A percentile compares a stretch with the other conserved stretches of the same genome.
Conservation (phyloP, 2,113 vertebrate genomes). For the Agelaius tricolor region DNA sequence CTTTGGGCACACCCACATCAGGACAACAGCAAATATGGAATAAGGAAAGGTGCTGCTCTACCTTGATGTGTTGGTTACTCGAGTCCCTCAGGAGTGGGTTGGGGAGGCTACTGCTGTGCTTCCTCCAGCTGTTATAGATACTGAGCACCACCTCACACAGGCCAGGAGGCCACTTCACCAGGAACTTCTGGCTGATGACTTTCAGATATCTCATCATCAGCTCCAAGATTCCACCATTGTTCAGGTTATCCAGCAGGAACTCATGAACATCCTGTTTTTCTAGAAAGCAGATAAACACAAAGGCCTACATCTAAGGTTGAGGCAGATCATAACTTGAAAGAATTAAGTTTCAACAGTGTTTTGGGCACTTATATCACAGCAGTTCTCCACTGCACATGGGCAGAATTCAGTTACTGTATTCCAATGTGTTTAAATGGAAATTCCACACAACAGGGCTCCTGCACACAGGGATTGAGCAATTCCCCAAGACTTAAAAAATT, state of each 20-base stretch:
- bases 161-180: constrained; percentile 88
- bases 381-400: background rate
- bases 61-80: constrained; percentile 87
- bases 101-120: constrained; percentile 90
- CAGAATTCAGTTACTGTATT: background rate
- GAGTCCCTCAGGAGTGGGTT: constrained; percentile 92
- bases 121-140: constrained; percentile 89
- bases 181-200: constrained; percentile 87
- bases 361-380: background rate
- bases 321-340: background rate
- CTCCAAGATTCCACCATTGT: constrained; percentile 91
- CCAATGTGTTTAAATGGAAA: background rate
- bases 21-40: background rate
- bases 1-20: background rate
- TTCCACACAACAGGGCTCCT: background rate
- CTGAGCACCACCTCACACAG: constrained; percentile 86
- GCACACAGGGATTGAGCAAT: background rate
- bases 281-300: constrained; percentile 51
- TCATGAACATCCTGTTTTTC: constrained; percentile 91
- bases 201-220: constrained; percentile 94
- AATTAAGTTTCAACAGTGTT: background rate
- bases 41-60: constrained; percentile 33
- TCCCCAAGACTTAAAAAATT: background rate
- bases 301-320: background rate
- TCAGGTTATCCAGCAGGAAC: constrained; percentile 87